Conservation (phyloP, 2,113 vertebrate species). For the Mesoclemmys tuberculata region DNA sequence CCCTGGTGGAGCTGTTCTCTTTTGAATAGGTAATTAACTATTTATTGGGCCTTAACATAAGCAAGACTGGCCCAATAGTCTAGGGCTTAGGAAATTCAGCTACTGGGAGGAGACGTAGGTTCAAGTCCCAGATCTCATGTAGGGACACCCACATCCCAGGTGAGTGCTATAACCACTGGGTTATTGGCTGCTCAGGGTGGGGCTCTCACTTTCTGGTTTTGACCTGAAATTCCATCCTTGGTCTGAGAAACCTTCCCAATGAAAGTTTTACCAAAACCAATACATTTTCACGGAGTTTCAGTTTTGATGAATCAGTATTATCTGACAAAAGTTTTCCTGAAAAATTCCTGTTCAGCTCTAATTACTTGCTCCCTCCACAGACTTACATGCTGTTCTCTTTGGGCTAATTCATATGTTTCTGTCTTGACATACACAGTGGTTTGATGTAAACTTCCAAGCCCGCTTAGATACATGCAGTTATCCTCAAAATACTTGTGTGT, state of each 20-base stretch:
- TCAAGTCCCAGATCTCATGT: background rate
- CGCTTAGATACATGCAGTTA: background rate
- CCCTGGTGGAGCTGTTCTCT: background rate
- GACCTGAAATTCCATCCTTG: background rate
- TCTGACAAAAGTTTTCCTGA: background rate
- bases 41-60: background rate
- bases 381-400: background rate
- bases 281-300: background rate
- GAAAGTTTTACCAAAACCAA: background rate
- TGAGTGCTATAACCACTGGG: background rate
- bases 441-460: background rate
- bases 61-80: background rate
- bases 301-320: background rate
- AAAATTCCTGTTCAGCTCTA: background rate
- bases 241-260: background rate
- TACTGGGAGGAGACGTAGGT: too few relatives aligned
- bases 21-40: background rate
- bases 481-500: background rate
- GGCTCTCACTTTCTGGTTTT: background rate
- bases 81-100: background rate
- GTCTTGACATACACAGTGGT: background rate
- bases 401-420: background rate
- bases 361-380: fast-evolving
- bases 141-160: fast-evolving
- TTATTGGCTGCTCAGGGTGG: background rate